These are phyloP conservation scores for Caretta caretta DNA, from an alignment of 2,113 vertebrate genomes.

Conservation along the genomic window DNA sequence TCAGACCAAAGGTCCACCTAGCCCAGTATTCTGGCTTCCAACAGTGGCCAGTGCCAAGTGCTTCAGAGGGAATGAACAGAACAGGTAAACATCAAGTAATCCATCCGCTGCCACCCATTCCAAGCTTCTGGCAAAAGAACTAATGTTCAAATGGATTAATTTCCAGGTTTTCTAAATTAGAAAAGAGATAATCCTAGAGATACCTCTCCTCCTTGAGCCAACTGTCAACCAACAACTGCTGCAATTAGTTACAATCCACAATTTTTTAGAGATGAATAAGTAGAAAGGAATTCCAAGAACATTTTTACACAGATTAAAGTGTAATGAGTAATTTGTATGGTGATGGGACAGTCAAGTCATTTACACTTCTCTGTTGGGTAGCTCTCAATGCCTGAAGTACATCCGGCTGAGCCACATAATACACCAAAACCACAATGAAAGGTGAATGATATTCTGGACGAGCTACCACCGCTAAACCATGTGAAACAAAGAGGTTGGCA, in stretches of 20 bases:
- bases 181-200: background rate
- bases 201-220: background rate
- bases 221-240: background rate
- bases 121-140: background rate
- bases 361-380: background rate
- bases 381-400: background rate
- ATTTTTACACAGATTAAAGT: background rate
- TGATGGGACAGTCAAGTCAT: background rate
- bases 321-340: background rate
- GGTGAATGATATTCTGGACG: background rate
- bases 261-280: background rate
- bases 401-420: background rate
- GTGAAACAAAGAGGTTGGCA: background rate
- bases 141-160: background rate
- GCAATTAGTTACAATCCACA: background rate
- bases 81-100: no score
- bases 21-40: no score
- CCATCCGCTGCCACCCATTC: no score
- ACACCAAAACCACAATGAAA: background rate
- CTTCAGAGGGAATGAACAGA: no score
- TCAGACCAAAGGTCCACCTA: no score
- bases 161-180: background rate
- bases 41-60: no score
- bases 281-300: background rate
- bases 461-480: background rate